Evolutionary conservation across 2,113 vertebrate species (phyloP), one percentile per base, ranked within the genome.

Genomic region (Cynocephalus volans): DNA sequence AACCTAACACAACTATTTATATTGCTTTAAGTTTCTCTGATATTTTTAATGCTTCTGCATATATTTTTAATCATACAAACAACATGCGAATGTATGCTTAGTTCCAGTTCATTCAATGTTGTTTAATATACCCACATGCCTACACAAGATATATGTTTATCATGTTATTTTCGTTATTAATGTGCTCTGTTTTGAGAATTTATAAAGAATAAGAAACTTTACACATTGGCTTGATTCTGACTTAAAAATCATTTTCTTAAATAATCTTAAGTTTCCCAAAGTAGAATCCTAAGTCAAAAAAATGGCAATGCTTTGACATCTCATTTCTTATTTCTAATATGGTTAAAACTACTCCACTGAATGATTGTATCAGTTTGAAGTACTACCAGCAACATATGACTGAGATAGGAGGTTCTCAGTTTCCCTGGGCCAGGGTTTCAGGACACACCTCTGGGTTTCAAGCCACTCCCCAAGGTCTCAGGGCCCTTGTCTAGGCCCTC

Each of bases 21-120:
- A 83, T 65, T 84, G n/a, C 52, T 93, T 88, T 77, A 82, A 97
- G 28, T 76, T 45, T 88, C 50, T 77, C 41, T 90, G 19, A 64
- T 94, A 72, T 62, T 73, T 92, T 89, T 21, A 87, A 7, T 69
- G 50, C 69, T 92, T 96, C 84, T 79, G 50, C 12, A 73, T 70
- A 73, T 97, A 86, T 87, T 97, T 93, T 94, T 54, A 77, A 77
- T 89, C 72, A 94, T 54, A 82, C 1, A 89, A 87, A 88, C 6
- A 91, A 31, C 28, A 65, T 52, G 21, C 41, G 60, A 93, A 87
- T 64, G 10, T 64, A 67, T 81, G 31, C 75, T 95, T 94, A 92
- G 73, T 77, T 84, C 26, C 82, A 28, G 28, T 89, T 93, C 50
- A 54, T 64, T 82, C 92, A 48, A 50, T 82, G 18, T 73, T 90